Evolutionary conservation across 2,797 vertebrate genomes (phyloP).

Genomic region (Trichosurus vulpecula): DNA sequence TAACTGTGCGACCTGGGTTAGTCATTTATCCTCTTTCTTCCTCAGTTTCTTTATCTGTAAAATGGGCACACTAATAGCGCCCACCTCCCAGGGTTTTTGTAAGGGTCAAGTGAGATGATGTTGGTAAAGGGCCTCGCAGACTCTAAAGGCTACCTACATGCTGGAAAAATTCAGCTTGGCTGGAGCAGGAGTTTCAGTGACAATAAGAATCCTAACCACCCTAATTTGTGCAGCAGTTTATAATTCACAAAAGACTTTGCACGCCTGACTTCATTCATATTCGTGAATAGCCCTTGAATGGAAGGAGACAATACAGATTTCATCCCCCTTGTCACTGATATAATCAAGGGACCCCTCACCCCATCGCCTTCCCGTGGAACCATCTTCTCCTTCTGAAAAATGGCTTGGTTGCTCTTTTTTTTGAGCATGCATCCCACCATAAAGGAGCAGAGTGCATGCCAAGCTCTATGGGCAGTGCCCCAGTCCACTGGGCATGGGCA

Average conservation of each 20-base stretch:
- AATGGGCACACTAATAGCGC: neutral
- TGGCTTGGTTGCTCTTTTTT: neutral
- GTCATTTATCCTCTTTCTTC: neutral
- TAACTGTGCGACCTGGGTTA: neutral
- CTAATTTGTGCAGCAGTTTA: neutral
- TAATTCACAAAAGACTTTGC: neutral
- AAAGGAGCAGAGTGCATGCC: neutral
- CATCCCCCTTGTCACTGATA: neutral
- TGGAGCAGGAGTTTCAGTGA: neutral
- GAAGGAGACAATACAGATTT: neutral
- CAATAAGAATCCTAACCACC: neutral
- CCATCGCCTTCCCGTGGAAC: neutral
- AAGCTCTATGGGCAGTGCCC: neutral
- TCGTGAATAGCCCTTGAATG: neutral
- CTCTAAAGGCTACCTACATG: neutral
- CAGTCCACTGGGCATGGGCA: neutral
- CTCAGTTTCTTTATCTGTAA: neutral
- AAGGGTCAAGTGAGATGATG: neutral
- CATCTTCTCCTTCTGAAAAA: neutral
- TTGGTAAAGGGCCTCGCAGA: neutral
- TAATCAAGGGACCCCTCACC: neutral
- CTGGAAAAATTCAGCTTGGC: neutral
- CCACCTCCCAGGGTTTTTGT: neutral
- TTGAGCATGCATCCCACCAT: neutral
- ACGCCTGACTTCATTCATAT: neutral